Base-by-base conservation (phyloP, 1,140 invertebrate species). In the Uloborus diversus region DNA sequence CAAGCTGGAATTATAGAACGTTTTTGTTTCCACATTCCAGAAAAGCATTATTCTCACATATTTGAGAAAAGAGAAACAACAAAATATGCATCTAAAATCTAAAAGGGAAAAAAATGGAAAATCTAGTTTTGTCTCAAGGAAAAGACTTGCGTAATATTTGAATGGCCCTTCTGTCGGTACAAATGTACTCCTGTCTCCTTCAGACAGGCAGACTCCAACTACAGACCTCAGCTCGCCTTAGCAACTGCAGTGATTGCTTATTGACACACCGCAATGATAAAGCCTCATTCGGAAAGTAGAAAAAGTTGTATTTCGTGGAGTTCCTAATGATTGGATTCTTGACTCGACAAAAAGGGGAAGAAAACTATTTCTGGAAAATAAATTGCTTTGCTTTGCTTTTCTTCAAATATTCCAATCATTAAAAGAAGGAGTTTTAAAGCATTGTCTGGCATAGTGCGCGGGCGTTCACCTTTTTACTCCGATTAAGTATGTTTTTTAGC, bases 191-290 rank as follows among this genome's bases (percentile, higher is more conserved):
- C 27, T 17, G 4, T 42, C 27, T 53, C 47, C n/a, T 14, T 69
- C 66, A 69, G 66, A 69, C 66, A 69, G 20, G 27, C 47, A 14
- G 66, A 32, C 66, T 69, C 66, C 66, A 69, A n/a, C 27, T 5
- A 28, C 66, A 69, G 49, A 53, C 49, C 17, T 20, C n/a, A n/a
- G 49, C 49, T 53, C n/a, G 49, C 66, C 62, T 65, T 65, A 27
- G 62, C 35, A 65, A 65, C 62, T 65, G 9, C 47, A 17, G 37
- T 25, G 25, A 23, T 66, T 20, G 47, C 65, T 49, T 53, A 53
- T 69, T 69, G 49, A 69, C 66, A 32, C 65, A 68, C 65, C 25
- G n/a, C 14, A 9, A 51, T n/a, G 7, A 53, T 53, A 53, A 53
- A 53, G n/a, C 11, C 23, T 20, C 23, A 7, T 14, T 53, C n/a